Conservation (phyloP, 1,140 invertebrate species). For the Planococcus citri region DNA sequence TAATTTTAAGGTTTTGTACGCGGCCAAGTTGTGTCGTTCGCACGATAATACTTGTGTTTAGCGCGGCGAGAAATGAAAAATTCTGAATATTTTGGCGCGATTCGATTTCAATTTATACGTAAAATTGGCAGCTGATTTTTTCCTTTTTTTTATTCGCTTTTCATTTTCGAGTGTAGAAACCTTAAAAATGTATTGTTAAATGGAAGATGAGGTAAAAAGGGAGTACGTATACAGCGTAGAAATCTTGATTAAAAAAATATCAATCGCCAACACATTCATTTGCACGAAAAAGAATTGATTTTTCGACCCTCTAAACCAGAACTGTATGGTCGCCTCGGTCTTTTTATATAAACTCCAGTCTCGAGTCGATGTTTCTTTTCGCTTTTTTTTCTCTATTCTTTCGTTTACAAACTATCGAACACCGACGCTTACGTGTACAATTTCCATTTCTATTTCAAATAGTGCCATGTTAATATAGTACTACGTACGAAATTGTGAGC, state of each 20-base stretch:
- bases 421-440: too few relatives aligned
- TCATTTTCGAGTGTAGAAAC: not conserved
- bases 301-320: too few relatives aligned
- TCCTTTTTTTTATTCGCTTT: not conserved
- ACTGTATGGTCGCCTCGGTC: too few relatives aligned
- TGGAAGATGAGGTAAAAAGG: not conserved
- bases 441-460: too few relatives aligned
- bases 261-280: constrained; percentile 6
- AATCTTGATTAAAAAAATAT: constrained; percentile 8
- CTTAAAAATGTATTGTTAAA: not conserved
- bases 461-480: too few relatives aligned
- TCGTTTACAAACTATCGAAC: too few relatives aligned
- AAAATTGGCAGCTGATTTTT: not conserved
- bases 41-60: not conserved
- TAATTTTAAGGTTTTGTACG: not conserved
- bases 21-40: too few relatives aligned
- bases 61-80: not conserved
- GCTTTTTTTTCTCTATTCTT: too few relatives aligned
- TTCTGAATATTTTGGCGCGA: not conserved
- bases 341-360: too few relatives aligned
- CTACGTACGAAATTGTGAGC: too few relatives aligned
- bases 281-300: not conserved
- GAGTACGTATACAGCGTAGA: not conserved
- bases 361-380: too few relatives aligned
- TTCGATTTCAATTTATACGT: constrained; percentile 3